A percentile compares a stretch with the other conserved stretches of the same genome.
These are phyloP conservation scores for Portevinia maculata DNA, from an alignment of 2,888 invertebrate species.

Conservation along the genomic window DNA sequence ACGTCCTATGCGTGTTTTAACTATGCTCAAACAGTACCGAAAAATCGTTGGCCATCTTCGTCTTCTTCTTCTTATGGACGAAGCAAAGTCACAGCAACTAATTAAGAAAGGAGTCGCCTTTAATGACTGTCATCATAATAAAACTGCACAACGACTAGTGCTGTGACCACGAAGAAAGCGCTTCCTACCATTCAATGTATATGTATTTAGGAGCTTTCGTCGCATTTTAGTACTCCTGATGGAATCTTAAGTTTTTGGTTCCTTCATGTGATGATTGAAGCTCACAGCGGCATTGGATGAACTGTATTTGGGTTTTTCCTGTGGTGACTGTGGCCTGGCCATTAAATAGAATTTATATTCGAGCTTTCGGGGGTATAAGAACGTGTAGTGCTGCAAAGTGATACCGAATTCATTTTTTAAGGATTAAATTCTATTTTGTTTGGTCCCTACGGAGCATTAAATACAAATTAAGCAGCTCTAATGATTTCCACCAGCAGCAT, in stretches of 20 bases:
- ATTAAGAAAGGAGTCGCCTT: slow-evolving; percentile 57
- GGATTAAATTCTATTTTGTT: slow-evolving; percentile 28
- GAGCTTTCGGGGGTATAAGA: neutral
- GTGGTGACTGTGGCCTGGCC: neutral
- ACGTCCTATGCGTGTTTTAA: slow-evolving; percentile 35
- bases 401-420: slow-evolving; percentile 18
- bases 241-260: slow-evolving; percentile 39
- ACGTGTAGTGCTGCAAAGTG: slow-evolving; percentile 19
- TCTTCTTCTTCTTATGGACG: slow-evolving; percentile 4
- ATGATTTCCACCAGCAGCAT: slow-evolving; percentile 27
- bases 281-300: slow-evolving; percentile 17
- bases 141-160: slow-evolving; percentile 41
- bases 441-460: slow-evolving; percentile 42
- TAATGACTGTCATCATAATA: slow-evolving; percentile 62
- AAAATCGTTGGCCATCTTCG: neutral
- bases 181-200: neutral
- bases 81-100: slow-evolving; percentile 54
- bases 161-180: slow-evolving; percentile 32
- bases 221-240: slow-evolving; percentile 16
- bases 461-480: slow-evolving; percentile 49
- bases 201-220: slow-evolving; percentile 18
- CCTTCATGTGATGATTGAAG: slow-evolving; percentile 48
- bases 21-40: slow-evolving; percentile 9
- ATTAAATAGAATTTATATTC: slow-evolving; percentile 42
- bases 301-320: neutral